Percentiles rank a stretch among this genome's conserved stretches.
These are phyloP conservation scores for Salminus brasiliensis DNA, from an alignment of 2,113 vertebrate species.

Conservation along the genomic window DNA sequence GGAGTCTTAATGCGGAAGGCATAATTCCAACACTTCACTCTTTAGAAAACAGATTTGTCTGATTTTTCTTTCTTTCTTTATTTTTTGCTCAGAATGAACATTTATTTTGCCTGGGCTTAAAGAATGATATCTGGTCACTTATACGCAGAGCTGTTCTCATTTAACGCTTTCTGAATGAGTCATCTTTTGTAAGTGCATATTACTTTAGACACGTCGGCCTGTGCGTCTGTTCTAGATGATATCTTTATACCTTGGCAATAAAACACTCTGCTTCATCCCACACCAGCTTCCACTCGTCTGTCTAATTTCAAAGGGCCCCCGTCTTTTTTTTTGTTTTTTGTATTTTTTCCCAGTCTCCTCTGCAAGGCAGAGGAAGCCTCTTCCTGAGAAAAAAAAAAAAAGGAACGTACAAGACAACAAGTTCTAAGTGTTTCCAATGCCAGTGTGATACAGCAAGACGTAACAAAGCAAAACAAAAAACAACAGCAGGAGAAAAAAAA, in stretches of 20 bases:
- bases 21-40: background rate
- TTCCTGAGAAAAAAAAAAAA: background rate
- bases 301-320: slow-evolving; percentile 7
- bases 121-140: background rate
- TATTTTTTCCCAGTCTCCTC: no score
- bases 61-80: no score
- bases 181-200: slow-evolving; percentile 38
- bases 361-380: background rate
- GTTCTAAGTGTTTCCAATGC: background rate
- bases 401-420: slow-evolving; percentile 39
- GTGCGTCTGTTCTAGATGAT: slow-evolving; percentile 15
- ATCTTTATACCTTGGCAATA: slow-evolving; percentile 33
- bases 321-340: background rate
- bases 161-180: slow-evolving; percentile 29
- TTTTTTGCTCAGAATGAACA: background rate
- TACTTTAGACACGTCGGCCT: slow-evolving; percentile 28
- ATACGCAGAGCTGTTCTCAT: background rate
- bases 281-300: background rate
- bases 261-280: slow-evolving; percentile 25
- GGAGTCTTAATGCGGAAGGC: background rate
- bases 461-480: slow-evolving; percentile 34
- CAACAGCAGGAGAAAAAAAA: slow-evolving; percentile 12
- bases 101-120: slow-evolving; percentile 6
- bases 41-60: background rate
- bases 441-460: background rate